Base-by-base conservation (phyloP, 2,113 vertebrate species). In the Ranitomeya imitator region DNA sequence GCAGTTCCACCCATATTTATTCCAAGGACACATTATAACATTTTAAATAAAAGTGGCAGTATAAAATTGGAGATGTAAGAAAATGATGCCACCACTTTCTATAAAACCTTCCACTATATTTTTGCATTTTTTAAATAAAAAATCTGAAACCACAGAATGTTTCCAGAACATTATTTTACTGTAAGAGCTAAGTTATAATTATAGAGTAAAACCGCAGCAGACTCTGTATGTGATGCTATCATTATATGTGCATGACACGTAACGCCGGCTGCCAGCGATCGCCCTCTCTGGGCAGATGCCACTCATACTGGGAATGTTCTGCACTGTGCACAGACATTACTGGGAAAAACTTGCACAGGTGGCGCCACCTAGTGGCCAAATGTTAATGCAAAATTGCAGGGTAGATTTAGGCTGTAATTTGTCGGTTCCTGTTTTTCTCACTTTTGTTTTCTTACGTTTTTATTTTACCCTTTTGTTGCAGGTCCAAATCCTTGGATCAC, bases 191-290 rank as follows among this genome's bases (percentile, higher is more conserved):
- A n/a, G n/a, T n/a, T n/a, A 63, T 31, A 61, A 86, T 77, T 52
- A 77, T 51, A 54, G 23, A 55, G 76, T 10, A 52, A 87, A 79
- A 80, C 85, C 85, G 26, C 85, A n/a, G 85, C 85, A 54, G 85
- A 52, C 74, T 63, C 63, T 23, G 19, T 51, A 61, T 78, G 45
- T 51, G 59, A 86, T 52, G 54, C 59, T 13, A 16, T 86, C 67
- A 86, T 86, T 86, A 86, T 79, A 21, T 79, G 0, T 6, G 59
- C 23, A 79, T 52, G 55, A 57, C 69, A 15, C 13, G 23, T 16
- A 5, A 31, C 26, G 69, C 69, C 26, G 23, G 23, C 23, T 1
- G 26, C 26, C 69, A 15, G 23, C 31, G 23, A 71, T 37, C 14
- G 59, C 61, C 61, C 18, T 19, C 18, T 21, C 61, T 19, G 18